These are phyloP conservation scores for Conchocele bisecta DNA, from an alignment of 2,888 invertebrate genomes.

Conservation along the genomic window DNA sequence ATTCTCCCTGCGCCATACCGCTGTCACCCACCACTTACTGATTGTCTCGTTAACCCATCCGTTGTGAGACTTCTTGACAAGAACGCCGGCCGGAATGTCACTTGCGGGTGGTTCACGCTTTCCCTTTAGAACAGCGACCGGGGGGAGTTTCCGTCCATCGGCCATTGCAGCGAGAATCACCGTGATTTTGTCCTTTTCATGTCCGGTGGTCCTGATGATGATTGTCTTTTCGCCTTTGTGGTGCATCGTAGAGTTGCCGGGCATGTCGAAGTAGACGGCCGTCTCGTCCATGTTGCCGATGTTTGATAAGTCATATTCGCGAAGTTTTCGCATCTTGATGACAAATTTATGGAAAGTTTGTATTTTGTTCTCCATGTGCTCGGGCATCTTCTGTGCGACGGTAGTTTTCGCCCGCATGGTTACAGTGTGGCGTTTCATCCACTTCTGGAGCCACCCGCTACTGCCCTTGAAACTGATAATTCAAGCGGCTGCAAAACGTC, in stretches of 20 bases:
- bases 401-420: conserved; percentile 13
- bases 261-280: conserved; percentile 36
- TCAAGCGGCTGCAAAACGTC: conserved; percentile 3
- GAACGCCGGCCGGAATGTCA: conserved; percentile 15
- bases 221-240: conserved; percentile 25
- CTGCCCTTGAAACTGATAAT: conserved; percentile 16
- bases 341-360: conserved; percentile 20
- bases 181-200: conserved; percentile 23
- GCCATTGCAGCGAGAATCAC: conserved; percentile 28
- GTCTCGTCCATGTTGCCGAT: conserved; percentile 34
- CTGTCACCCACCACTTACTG: conserved; percentile 20
- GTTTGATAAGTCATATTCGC: neutral
- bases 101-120: conserved; percentile 4
- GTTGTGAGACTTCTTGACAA: conserved; percentile 18
- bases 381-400: conserved; percentile 27
- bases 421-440: conserved; percentile 17
- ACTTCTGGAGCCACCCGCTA: conserved; percentile 20
- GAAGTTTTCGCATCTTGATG: conserved; percentile 22
- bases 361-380: conserved; percentile 19
- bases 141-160: conserved; percentile 23
- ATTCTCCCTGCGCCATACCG: conserved; percentile 10
- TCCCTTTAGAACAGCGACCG: conserved; percentile 20
- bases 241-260: conserved; percentile 22
- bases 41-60: conserved; percentile 27
- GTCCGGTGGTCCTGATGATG: conserved; percentile 29